Percentiles rank a stretch among this genome's conserved stretches.
Conservation (phyloP, 1,140 invertebrate genomes). For the Carposina sasakii region DNA sequence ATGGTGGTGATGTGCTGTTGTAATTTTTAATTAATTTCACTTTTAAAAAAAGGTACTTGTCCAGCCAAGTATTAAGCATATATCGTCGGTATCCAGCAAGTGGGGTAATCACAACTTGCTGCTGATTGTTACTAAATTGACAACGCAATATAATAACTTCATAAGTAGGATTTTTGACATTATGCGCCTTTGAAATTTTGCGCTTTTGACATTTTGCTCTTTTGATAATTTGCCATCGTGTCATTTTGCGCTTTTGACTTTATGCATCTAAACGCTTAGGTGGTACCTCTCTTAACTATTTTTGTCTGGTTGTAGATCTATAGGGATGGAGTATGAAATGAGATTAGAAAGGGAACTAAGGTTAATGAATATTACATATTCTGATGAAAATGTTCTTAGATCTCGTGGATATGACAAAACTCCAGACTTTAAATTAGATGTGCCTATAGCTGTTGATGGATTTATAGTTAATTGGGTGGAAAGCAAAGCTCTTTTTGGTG, state of each 20-base stretch:
- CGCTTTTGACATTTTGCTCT: no score
- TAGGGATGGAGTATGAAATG: constrained; percentile 67
- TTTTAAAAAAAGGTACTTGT: no score
- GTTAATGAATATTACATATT: constrained; percentile 74
- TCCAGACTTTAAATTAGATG: constrained; percentile 92
- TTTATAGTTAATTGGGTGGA: constrained; percentile 96
- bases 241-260: not conserved
- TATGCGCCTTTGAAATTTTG: no score
- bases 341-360: constrained; percentile 60
- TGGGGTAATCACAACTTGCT: no score
- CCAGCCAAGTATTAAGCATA: no score
- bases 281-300: not conserved
- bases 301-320: constrained; percentile 51
- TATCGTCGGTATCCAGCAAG: no score
- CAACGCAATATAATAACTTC: no score
- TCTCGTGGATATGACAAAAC: constrained; percentile 94
- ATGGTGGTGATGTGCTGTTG: no score
- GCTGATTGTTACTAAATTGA: no score
- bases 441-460: constrained; percentile 90
- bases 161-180: no score
- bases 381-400: constrained; percentile 87
- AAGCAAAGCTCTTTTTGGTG: constrained; percentile 95
- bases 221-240: no score
- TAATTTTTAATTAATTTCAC: no score
- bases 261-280: not conserved